Evolutionary conservation across 2,797 vertebrate genomes (phyloP), one percentile per base, ranked within the genome.

Genomic region (Aeoliscus strigatus): DNA sequence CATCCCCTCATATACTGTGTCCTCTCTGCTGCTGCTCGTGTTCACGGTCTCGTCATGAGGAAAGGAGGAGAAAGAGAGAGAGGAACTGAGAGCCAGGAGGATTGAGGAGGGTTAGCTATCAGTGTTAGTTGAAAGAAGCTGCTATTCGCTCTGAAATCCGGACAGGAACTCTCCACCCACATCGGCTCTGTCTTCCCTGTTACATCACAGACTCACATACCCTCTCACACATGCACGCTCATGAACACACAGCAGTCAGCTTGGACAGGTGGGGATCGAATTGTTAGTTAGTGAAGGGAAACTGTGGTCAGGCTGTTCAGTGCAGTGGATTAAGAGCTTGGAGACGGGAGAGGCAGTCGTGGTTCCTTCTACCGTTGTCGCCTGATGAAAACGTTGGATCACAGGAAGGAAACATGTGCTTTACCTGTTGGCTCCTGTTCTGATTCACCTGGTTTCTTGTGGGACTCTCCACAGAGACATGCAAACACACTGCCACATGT

Each of bases 191-290:
- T 52, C 45, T 38, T 26, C 42, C 24, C 35, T 15, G 24, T 61
- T 51, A 29, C 48, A 27, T 64, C 51, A 56, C 42, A 63, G 34
- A 47, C 45, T 23, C 28, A 27, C n/a, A 15, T 10, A 12, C 17
- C 21, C 17, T 15, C 24, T 27, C 9, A 15, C 35, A 45, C 31
- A 34, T 6, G 5, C 42, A 24, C 29, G 2, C 46, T 23, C 42
- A 51, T 61, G 66, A 59, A 48, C 42, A 39, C 54, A 21, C 46
- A 41, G 38, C 36, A 47, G 49, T 46, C 40, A 14, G 52, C 33
- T 43, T 27, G 36, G 70, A 70, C 74, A 77, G 77, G 77, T 77
- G 63, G 75, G 41, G 62, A 76, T 80, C 75, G 73, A 77, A 84
- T 81, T 76, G 67, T 34, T 59, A 71, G 47, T 61, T 60, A 51